These are phyloP conservation scores for Phymanthus crucifer DNA, from an alignment of 92 coral and sea anemone genomes.

Conservation along the genomic window DNA sequence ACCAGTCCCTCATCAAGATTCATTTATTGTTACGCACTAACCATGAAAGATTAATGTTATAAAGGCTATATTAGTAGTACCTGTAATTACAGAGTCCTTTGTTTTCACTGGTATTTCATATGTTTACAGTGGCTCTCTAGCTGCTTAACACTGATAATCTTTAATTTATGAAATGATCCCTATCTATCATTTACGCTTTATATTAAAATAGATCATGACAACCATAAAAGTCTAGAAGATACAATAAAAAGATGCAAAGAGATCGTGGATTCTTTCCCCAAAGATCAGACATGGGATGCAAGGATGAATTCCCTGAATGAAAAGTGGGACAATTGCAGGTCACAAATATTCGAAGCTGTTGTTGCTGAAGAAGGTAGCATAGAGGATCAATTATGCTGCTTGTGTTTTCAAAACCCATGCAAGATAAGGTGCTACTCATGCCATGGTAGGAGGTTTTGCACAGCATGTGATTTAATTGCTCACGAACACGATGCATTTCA, in stretches of 20 bases:
- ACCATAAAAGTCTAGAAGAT: neutral
- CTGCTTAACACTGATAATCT: neutral
- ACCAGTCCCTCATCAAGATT: too few species aligned
- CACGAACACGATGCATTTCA: neutral
- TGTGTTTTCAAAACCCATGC: neutral
- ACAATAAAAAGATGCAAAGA: neutral
- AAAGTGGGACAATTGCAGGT: neutral
- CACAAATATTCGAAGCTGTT: neutral
- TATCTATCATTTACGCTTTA: neutral
- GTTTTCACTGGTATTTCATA: too few species aligned
- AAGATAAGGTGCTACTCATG: neutral
- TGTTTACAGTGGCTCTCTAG: neutral
- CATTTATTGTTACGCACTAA: neutral
- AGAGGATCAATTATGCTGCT: neutral
- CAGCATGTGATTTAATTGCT: neutral
- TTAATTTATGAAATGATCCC: neutral
- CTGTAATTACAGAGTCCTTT: too few species aligned
- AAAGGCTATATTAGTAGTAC: too few species aligned
- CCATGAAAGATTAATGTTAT: too few species aligned
- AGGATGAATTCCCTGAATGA: neutral
- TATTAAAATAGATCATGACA: neutral
- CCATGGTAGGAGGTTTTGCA: conserved; percentile 4
- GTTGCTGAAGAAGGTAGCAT: neutral
- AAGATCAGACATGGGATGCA: neutral
- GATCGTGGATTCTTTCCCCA: neutral